These are phyloP conservation scores for Cyanoderma ruficeps DNA, from an alignment of 2,113 vertebrate species.

Conservation along the genomic window DNA sequence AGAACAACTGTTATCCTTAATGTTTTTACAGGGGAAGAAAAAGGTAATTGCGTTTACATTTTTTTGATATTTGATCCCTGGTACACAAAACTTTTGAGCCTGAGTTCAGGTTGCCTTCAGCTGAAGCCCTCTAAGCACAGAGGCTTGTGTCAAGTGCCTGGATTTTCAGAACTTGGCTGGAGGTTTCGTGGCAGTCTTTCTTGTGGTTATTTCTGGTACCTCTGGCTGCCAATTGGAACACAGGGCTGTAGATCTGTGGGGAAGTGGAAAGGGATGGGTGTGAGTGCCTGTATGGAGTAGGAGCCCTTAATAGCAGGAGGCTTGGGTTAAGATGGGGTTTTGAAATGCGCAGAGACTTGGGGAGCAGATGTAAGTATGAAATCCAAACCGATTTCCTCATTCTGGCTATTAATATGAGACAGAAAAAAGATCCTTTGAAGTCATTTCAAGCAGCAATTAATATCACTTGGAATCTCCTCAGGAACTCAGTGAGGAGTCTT, in stretches of 20 bases:
- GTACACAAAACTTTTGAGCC: neutral
- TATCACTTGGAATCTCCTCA: slow-evolving; percentile 15
- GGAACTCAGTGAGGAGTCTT: neutral
- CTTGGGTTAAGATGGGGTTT: neutral
- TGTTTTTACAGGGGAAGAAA: neutral
- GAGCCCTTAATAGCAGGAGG: slow-evolving; percentile 46
- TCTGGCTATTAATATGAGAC: neutral
- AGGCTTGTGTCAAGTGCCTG: slow-evolving; percentile 15
- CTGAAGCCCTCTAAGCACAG: neutral
- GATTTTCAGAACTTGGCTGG: slow-evolving; percentile 34
- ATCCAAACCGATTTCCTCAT: slow-evolving; percentile 50
- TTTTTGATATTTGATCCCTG: neutral
- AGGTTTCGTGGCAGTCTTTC: slow-evolving; percentile 30
- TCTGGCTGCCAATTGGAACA: slow-evolving; percentile 31
- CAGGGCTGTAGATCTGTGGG: neutral
- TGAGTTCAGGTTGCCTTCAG: neutral
- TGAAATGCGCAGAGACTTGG: neutral
- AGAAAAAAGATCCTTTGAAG: slow-evolving; percentile 21
- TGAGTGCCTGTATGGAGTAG: neutral
- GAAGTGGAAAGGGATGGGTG: slow-evolving; percentile 29
- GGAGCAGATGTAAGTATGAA: slow-evolving; percentile 15
- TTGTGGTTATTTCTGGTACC: slow-evolving; percentile 60
- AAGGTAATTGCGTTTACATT: neutral
- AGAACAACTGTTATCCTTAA: neutral
- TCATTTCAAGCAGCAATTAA: slow-evolving; percentile 22